These are phyloP conservation scores for Tetheella fluctuosa DNA, from an alignment of 2,888 invertebrate genomes.

Conservation along the genomic window DNA sequence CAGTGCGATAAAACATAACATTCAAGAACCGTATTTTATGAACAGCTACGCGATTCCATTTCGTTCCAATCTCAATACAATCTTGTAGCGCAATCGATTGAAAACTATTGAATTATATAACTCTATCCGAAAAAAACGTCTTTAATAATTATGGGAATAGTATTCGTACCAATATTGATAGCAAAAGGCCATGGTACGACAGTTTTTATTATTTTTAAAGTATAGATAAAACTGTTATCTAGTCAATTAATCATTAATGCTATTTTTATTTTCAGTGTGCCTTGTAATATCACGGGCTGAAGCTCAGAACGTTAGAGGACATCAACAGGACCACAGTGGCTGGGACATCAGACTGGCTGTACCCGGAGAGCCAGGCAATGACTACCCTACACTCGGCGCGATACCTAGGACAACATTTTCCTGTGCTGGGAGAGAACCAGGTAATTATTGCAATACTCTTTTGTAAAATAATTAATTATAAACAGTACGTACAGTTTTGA, in stretches of 20 bases:
- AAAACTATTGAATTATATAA: constrained; percentile 15
- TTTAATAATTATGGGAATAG: too few relatives aligned
- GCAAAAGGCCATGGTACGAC: too few relatives aligned
- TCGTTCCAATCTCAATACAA: constrained; percentile 19
- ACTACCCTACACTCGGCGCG: constrained; percentile 85
- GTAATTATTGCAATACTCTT: constrained; percentile 48
- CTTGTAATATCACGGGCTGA: constrained; percentile 42
- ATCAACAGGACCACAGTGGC: constrained; percentile 65
- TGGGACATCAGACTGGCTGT: constrained; percentile 86
- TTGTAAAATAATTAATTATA: too few relatives aligned
- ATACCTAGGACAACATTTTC: constrained; percentile 86
- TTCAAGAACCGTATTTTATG: constrained; percentile 8
- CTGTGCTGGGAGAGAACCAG: constrained; percentile 84
- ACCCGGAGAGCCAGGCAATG: constrained; percentile 87
- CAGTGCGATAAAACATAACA: constrained; percentile 18
- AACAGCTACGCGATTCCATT: constrained; percentile 16
- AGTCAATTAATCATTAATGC: too few relatives aligned
- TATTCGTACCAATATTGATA: too few relatives aligned
- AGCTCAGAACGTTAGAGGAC: constrained; percentile 58
- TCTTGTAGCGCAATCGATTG: background rate
- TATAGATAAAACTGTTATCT: too few relatives aligned
- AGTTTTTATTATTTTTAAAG: too few relatives aligned
- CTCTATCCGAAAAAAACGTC: too few relatives aligned
- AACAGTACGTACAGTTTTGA: too few relatives aligned
- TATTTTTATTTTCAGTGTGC: constrained; percentile 46